phyloP scores from a whole-genome alignment of 2,888 invertebrate species.

The Ennomos quercinarius region DNA sequence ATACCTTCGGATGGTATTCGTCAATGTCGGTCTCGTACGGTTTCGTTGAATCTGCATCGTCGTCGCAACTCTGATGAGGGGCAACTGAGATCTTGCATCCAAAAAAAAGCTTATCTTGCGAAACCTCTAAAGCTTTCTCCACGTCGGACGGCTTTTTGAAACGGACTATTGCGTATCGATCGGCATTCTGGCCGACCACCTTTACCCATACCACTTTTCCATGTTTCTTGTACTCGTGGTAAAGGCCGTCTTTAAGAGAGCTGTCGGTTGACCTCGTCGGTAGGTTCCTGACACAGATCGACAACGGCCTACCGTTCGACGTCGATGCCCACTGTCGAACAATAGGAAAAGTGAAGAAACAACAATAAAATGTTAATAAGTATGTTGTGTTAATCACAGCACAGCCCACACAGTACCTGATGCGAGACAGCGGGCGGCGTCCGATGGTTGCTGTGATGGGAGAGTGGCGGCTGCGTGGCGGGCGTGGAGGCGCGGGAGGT shows the following conservation, averaged over 20 bases:
- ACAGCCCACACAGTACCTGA: slow-evolving; percentile 51
- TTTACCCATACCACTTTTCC: slow-evolving; percentile 98
- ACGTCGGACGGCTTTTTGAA: slow-evolving; percentile 99
- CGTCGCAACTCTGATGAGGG: slow-evolving; percentile 96
- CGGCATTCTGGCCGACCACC: slow-evolving; percentile 95
- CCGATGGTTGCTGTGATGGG: slow-evolving; percentile 63
- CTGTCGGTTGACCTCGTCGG: slow-evolving; percentile 96
- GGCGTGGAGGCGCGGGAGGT: slow-evolving; percentile 86
- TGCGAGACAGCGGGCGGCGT: slow-evolving; percentile 61
- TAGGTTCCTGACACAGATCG: slow-evolving; percentile 96
- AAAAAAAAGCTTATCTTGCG: slow-evolving; percentile 98
- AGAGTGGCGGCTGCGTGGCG: slow-evolving; percentile 72
- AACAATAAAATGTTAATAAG: too few species aligned
- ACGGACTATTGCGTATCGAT: slow-evolving; percentile 95
- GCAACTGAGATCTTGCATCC: slow-evolving; percentile 98
- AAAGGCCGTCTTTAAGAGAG: slow-evolving; percentile 98
- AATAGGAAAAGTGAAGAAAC: slow-evolving; percentile 27
- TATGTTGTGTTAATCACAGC: not conserved
- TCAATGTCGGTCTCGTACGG: slow-evolving; percentile 98
- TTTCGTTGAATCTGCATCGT: slow-evolving; percentile 93
- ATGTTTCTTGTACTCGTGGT: slow-evolving; percentile 99
- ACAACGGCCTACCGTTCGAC: slow-evolving; percentile 90
- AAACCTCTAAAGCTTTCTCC: slow-evolving; percentile 97
- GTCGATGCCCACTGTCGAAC: slow-evolving; percentile 86
- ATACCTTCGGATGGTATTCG: slow-evolving; percentile 96